Evolutionary conservation across 2,113 vertebrate species (phyloP).

Genomic region (Cebus imitator): DNA sequence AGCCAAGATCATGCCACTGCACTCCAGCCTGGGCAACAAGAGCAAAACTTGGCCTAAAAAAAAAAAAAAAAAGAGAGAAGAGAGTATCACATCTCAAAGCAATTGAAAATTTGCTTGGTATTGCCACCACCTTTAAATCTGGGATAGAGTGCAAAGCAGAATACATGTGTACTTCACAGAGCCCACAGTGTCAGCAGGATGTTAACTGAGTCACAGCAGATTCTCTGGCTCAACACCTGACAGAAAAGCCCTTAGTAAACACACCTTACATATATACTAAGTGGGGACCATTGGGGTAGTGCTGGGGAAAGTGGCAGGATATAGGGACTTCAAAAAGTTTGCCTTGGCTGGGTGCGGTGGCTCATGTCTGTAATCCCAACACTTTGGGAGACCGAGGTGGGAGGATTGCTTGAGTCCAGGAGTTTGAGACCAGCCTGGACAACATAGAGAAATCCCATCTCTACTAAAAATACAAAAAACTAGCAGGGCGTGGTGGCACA

Average conservation of each 20-base stretch:
- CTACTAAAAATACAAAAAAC: too few species aligned
- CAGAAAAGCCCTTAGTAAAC: neutral
- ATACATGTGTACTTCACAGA: neutral
- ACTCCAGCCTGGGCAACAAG: too few species aligned
- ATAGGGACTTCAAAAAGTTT: neutral
- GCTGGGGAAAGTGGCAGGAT: accelerated
- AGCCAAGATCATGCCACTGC: too few species aligned
- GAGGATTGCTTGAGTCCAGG: too few species aligned
- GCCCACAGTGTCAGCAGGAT: neutral
- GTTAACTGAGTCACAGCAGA: accelerated
- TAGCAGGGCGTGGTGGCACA: too few species aligned
- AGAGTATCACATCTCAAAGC: neutral
- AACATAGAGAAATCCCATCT: too few species aligned
- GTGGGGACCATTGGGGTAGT: accelerated
- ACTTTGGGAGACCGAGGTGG: too few species aligned
- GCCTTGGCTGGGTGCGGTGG: too few species aligned
- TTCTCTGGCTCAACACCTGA: neutral
- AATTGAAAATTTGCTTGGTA: neutral
- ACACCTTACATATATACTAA: accelerated
- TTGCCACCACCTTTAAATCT: neutral
- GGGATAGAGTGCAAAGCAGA: neutral
- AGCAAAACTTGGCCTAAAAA: too few species aligned
- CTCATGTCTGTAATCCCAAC: too few species aligned
- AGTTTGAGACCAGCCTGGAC: too few species aligned
- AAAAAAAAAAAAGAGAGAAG: too few species aligned